These are phyloP conservation scores for Lerema accius DNA, from an alignment of 1,140 invertebrate genomes.

Conservation along the genomic window DNA sequence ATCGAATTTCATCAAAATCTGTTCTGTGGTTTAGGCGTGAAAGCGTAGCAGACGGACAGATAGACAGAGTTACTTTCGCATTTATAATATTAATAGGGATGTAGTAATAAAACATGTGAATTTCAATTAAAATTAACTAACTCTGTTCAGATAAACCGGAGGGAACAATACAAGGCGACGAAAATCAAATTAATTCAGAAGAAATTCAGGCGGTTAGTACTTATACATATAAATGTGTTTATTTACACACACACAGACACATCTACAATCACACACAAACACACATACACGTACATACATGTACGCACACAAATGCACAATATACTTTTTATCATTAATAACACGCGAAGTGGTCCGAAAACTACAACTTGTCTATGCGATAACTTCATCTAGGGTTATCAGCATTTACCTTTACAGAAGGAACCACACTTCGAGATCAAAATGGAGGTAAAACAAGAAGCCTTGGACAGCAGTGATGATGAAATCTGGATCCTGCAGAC, in stretches of 20 bases:
- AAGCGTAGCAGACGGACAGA: too few relatives aligned
- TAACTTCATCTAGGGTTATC: too few relatives aligned
- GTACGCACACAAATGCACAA: background rate
- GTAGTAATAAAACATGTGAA: too few relatives aligned
- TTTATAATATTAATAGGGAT: too few relatives aligned
- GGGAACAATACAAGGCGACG: constrained; percentile 25
- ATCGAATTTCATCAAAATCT: too few relatives aligned
- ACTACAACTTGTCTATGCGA: too few relatives aligned
- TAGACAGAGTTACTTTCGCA: too few relatives aligned
- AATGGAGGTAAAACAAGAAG: constrained; percentile 64
- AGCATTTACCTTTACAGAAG: constrained; percentile 12
- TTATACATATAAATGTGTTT: background rate
- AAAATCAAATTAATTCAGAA: constrained; percentile 12
- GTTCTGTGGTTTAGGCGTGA: too few relatives aligned
- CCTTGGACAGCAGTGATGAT: constrained; percentile 61
- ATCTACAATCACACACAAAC: constrained; percentile 5
- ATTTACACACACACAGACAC: constrained; percentile 1
- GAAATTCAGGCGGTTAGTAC: constrained; percentile 38
- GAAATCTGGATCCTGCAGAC: constrained; percentile 76
- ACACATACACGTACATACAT: background rate
- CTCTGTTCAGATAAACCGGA: constrained; percentile 25
- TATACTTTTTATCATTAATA: too few relatives aligned
- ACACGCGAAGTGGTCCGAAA: too few relatives aligned
- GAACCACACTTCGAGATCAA: constrained; percentile 43
- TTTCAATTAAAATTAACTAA: too few relatives aligned